A percentile compares a stretch with the other conserved stretches of the same genome.
These are phyloP conservation scores for Poeciliopsis turrubarensis DNA, from an alignment of 2,113 vertebrate species.

Conservation along the genomic window DNA sequence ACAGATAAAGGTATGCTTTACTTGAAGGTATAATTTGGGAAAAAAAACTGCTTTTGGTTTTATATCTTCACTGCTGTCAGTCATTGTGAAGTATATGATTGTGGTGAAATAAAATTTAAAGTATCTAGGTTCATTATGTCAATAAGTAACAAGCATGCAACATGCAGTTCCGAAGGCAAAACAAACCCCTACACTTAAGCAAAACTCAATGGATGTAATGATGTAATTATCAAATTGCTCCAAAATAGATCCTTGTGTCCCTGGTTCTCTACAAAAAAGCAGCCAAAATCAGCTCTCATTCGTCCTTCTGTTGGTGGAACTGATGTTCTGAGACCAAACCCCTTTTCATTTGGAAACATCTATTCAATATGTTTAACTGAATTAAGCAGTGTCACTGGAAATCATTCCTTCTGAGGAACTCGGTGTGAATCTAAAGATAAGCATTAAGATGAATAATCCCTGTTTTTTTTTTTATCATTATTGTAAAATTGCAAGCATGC, in stretches of 20 bases:
- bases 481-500: constrained; percentile 17
- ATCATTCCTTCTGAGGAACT: constrained; percentile 54
- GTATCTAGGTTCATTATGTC: too few relatives aligned
- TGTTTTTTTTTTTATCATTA: constrained; percentile 24
- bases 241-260: constrained; percentile 10
- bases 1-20: too few relatives aligned
- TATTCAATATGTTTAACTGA: constrained; percentile 40
- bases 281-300: constrained; percentile 26
- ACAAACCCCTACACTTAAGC: too few relatives aligned
- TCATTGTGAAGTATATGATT: too few relatives aligned
- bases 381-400: constrained; percentile 42
- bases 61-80: too few relatives aligned
- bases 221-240: constrained; percentile 14
- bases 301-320: constrained; percentile 37
- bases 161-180: too few relatives aligned
- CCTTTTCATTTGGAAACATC: constrained; percentile 42
- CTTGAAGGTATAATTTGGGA: too few relatives aligned
- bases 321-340: constrained; percentile 24
- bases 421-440: constrained; percentile 23
- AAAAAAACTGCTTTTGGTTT: too few relatives aligned
- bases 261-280: constrained; percentile 19
- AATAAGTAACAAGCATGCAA: too few relatives aligned
- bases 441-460: constrained; percentile 40
- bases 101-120: too few relatives aligned
- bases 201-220: constrained; percentile 2